Base-by-base conservation (phyloP, 1,140 invertebrate species). In the Camponotus floridanus region DNA sequence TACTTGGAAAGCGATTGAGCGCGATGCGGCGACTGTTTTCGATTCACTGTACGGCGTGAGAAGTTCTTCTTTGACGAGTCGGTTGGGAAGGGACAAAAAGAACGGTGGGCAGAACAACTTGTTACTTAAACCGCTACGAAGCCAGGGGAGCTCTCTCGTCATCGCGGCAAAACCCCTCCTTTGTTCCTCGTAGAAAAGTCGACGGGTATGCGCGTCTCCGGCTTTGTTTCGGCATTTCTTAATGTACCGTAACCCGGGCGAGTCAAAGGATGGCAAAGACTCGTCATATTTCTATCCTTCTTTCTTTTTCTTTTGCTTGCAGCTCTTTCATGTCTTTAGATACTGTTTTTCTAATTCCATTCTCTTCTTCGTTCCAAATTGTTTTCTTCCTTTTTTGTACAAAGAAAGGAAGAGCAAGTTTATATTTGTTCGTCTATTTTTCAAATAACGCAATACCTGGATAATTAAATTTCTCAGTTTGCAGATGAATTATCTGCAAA, bases 181-280 rank as follows among this genome's bases (percentile, higher is more conserved):
- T 92, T 92, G 89, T 93, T 92, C 64, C 91, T 83, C 86, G 88
- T 90, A 87, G 76, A 91, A 93, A 92, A 92, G 87, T 91, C 86
- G 86, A 71, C 89, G 86, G 57, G 87, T 88, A 92, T 90, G 91
- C 87, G 86, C 86, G 87, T 92, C 78, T 92, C 71, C 81, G 90
- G 88, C 89, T 93, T 94, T 94, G 92, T 94, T 92, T 94, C 87
- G 91, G 90, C 61, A 91, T 92, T 93, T 93, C 90, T 93, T 94
- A 94, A 93, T 92, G 92, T 90, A 92, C 90, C 90, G 89, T 91
- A 65, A 85, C 31, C 39, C 45, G 68, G 57, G 55, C 21, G 86
- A 88, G 62, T 91, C 73, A 88, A 88, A 88, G 84, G 76, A 80
- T 78, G 59, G 45, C 64, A 76, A 62, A 81, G 62, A n/a, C 26